Conservation (phyloP, 2,113 vertebrate genomes). For the Ahaetulla prasina region DNA sequence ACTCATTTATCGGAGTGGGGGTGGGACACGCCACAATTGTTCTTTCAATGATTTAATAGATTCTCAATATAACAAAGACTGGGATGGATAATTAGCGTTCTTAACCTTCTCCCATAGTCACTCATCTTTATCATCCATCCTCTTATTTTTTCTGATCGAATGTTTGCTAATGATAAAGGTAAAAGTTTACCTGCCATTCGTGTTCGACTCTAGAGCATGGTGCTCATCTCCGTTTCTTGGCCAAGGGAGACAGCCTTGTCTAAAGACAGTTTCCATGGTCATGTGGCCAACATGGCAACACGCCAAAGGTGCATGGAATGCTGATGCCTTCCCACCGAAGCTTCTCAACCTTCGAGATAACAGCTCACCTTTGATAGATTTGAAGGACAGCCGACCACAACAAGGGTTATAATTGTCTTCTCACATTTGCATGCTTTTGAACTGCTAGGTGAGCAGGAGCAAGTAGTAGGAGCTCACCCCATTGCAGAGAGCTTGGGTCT, state of each 20-base stretch:
- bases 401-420: not conserved
- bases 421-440: not conserved
- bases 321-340: not conserved
- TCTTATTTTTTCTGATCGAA: not conserved
- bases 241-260: not conserved
- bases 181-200: not conserved
- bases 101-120: not conserved
- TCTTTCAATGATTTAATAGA: not conserved
- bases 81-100: not conserved
- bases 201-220: not conserved
- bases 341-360: not conserved
- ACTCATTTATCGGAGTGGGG: too few relatives aligned
- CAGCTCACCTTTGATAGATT: not conserved
- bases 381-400: not conserved
- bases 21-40: too few relatives aligned
- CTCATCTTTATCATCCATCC: not conserved
- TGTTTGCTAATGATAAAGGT: not conserved
- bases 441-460: not conserved
- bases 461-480: not conserved
- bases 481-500: not conserved
- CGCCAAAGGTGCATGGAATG: accelerated
- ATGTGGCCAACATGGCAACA: not conserved
- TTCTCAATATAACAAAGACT: not conserved
- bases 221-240: not conserved
- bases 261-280: not conserved